Conservation (phyloP, 2,113 vertebrate species). For the Prinia subflava region DNA sequence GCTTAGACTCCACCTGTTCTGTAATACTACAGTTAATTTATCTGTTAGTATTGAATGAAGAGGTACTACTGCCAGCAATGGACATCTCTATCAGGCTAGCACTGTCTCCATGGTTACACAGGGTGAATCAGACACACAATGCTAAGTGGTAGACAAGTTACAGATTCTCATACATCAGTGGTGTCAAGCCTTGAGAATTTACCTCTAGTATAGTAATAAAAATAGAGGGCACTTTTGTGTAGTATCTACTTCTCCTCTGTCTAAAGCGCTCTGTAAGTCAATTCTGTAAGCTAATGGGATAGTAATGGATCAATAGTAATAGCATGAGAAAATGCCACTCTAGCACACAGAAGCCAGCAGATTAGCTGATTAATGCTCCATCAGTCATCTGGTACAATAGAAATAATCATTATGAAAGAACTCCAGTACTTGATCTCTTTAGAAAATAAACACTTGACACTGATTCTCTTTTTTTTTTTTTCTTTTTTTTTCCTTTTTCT, state of each 20-base stretch:
- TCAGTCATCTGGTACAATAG: not conserved
- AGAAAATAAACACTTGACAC: not conserved
- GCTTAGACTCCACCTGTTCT: not conserved
- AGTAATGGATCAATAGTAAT: not conserved
- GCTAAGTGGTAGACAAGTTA: not conserved
- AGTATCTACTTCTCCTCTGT: not conserved
- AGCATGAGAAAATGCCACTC: not conserved
- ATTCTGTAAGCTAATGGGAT: not conserved
- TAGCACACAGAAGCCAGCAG: not conserved
- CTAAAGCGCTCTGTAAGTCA: not conserved
- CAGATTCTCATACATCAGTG: not conserved
- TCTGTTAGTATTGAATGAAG: not conserved
- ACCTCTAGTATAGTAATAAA: not conserved
- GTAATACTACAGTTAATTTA: not conserved
- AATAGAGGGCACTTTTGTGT: not conserved
- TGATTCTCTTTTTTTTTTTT: not conserved
- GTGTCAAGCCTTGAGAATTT: not conserved
- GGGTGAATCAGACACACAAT: not conserved
- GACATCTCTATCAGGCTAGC: not conserved
- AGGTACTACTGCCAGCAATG: not conserved
- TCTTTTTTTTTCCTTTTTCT: not conserved
- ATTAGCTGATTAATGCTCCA: conserved; percentile 29
- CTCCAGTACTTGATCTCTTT: not conserved
- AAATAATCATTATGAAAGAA: conserved; percentile 3
- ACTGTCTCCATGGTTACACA: accelerated